Percentiles rank a stretch among this genome's conserved stretches.
phyloP scores from a whole-genome alignment of 1,140 invertebrate species.

The Drosophila chauvacae region DNA sequence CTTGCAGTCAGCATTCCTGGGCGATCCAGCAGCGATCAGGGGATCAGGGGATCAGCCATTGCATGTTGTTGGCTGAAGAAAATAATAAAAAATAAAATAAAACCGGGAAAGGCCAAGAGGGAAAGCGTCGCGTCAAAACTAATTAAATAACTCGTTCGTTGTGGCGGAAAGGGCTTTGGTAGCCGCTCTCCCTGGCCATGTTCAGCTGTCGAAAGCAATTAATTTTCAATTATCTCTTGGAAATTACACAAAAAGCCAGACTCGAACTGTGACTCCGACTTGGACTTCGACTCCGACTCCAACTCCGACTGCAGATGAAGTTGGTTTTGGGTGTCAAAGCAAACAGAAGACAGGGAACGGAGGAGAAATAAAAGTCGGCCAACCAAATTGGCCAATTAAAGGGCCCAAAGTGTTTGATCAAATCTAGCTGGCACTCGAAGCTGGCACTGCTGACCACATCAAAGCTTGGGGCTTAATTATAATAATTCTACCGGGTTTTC shows the following conservation, averaged over 20 bases:
- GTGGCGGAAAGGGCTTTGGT: slow-evolving; percentile 2
- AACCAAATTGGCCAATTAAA: slow-evolving; percentile 78
- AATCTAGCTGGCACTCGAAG: slow-evolving; percentile 11
- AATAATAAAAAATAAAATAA: neutral
- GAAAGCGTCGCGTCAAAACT: slow-evolving; percentile 70
- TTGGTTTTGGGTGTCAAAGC: slow-evolving; percentile 51
- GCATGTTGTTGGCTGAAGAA: neutral
- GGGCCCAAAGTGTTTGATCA: slow-evolving; percentile 54
- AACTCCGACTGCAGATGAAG: slow-evolving; percentile 27
- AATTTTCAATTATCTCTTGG: slow-evolving; percentile 79
- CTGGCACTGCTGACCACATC: slow-evolving; percentile 5
- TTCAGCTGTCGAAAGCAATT: slow-evolving; percentile 79
- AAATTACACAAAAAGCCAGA: slow-evolving; percentile 64
- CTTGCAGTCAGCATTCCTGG: neutral
- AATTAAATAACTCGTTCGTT: slow-evolving; percentile 78
- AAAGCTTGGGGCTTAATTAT: slow-evolving; percentile 9
- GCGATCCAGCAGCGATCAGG: slow-evolving; percentile 8
- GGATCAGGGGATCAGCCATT: neutral
- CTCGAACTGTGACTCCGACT: slow-evolving; percentile 23
- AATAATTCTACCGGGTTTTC: slow-evolving; percentile 4
- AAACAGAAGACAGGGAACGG: slow-evolving; percentile 47
- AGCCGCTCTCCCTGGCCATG: slow-evolving; percentile 40
- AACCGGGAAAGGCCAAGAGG: slow-evolving; percentile 5
- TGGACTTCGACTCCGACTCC: slow-evolving; percentile 5
- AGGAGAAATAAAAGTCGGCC: slow-evolving; percentile 43